Evolutionary conservation across 2,888 invertebrate genomes (phyloP), one percentile per base, ranked within the genome.

Genomic region (Lamellibrachia columna): DNA sequence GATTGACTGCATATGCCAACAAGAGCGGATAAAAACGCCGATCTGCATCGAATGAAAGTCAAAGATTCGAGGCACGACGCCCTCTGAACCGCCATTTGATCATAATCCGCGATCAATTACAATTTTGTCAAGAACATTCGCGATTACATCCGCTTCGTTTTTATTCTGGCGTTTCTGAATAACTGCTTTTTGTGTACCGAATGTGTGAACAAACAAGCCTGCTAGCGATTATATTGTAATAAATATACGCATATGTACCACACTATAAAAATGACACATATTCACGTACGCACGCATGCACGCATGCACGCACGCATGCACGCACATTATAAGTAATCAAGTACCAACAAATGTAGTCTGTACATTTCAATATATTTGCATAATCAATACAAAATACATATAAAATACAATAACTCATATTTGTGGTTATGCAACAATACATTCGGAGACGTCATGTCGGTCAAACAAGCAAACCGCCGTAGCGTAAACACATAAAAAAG

Each of bases 1-100:
- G 75, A 75, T 75, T 75, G 75, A 75, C 75, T 75, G 75, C 75
- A 75, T 75, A 75, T 75, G 75, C 75, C 75, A 75, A 75, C 75
- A 75, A 75, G 75, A 75, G 22, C 75, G 75, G 75, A 75, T 75
- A 75, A 75, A 75, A 75, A 75, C 75, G 75, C 75, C 75, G 75
- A 75, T 75, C 75, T 75, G 75, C 75, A 22, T 22, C 75, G 75
- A 75, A 75, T 75, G 75, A 75, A 75, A 75, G 75, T 75, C 75
- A 75, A 75, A 75, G 75, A 75, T 75, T 75, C 75, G 75, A 75
- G 75, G 75, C 75, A 75, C 75, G 75, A 75, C 75, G 75, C 15
- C 75, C 75, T 75, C 11, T 75, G 75, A 75, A 75, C 75, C 22
- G 75, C 75, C 75, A 75, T 75, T 75, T 75, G 75, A 75, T 75